Conservation (phyloP, 2,797 vertebrate genomes). For the Mallotus villosus region DNA sequence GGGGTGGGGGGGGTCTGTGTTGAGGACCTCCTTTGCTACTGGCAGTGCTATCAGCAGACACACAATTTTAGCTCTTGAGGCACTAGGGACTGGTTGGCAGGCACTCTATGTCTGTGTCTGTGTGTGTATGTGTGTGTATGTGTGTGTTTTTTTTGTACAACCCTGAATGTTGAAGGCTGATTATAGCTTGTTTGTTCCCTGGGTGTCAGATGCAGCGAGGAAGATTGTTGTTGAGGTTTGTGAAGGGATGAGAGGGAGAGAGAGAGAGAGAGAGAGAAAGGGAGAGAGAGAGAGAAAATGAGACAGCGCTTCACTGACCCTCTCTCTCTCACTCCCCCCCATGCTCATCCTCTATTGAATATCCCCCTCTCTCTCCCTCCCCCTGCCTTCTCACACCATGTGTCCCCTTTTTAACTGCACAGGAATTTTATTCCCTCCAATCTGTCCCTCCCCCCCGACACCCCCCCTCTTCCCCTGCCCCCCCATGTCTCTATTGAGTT, state of each 20-base stretch:
- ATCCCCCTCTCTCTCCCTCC: background rate
- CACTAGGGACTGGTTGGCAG: background rate
- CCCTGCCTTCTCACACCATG: background rate
- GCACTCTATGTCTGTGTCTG: conserved; percentile 3
- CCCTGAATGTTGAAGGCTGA: background rate
- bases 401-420: background rate
- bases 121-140: conserved; percentile 1
- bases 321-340: background rate
- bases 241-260: background rate
- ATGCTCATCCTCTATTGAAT: background rate
- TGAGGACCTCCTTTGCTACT: background rate
- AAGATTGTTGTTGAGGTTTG: background rate
- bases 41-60: conserved; percentile 5
- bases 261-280: background rate
- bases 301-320: conserved; percentile 6
- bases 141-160: background rate
- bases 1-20: background rate
- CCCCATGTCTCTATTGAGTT: conserved; percentile 15
- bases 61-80: background rate
- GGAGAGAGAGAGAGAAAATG: background rate
- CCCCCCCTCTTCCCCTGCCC: background rate
- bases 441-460: background rate
- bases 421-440: conserved; percentile 2
- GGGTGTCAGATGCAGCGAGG: background rate
- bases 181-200: conserved; percentile 4